phyloP scores from a whole-genome alignment of 2,113 vertebrate species.

The Syngnathus floridae region DNA sequence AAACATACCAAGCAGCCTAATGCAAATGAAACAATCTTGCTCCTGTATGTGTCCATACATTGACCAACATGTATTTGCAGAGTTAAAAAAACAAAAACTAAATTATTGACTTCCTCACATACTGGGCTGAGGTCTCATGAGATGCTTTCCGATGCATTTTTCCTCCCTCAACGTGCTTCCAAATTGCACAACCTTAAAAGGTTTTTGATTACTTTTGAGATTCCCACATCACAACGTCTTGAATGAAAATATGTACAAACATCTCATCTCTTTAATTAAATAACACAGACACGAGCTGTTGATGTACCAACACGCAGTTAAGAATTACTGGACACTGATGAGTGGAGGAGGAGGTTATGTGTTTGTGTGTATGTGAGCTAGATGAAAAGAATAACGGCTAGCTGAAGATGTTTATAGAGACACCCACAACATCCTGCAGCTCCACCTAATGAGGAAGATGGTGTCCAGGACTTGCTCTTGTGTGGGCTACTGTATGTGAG shows the following conservation, averaged over 20 bases:
- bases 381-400: conserved; percentile 27
- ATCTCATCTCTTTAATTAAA: neutral
- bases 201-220: neutral
- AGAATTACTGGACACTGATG: conserved; percentile 1
- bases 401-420: conserved; percentile 20
- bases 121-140: neutral
- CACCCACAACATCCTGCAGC: conserved; percentile 22
- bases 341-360: neutral
- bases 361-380: neutral
- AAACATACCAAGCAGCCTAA: neutral
- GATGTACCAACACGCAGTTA: neutral
- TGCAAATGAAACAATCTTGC: neutral
- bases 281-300: neutral
- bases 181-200: neutral
- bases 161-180: neutral
- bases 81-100: neutral
- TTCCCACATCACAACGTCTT: neutral
- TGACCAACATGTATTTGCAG: neutral
- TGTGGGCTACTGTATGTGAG: neutral
- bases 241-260: neutral
- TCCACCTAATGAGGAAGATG: conserved; percentile 19
- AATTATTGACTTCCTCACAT: neutral
- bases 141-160: neutral
- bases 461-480: conserved; percentile 5
- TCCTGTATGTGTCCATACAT: neutral